phyloP scores from a whole-genome alignment of 1,140 invertebrate genomes.

The Lamellibrachia luymesi region DNA sequence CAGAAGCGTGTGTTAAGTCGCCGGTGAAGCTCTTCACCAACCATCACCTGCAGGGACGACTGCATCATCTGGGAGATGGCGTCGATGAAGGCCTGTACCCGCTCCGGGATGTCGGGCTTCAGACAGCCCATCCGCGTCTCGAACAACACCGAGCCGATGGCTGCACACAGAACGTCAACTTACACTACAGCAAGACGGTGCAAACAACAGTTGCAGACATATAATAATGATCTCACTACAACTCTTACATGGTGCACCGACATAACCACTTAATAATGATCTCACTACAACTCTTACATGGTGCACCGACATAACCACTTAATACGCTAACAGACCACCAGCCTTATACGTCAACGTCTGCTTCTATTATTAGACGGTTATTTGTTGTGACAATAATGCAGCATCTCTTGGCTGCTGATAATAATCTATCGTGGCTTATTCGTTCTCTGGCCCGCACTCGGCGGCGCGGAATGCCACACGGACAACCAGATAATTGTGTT shows the following conservation, averaged over 20 bases:
- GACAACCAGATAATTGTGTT: not conserved
- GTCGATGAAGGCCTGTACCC: slow-evolving; percentile 35
- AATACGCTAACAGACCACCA: not conserved
- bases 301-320: not conserved
- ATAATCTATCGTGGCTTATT: not conserved
- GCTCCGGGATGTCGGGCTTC: slow-evolving; percentile 13
- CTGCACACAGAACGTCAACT: slow-evolving; percentile 1
- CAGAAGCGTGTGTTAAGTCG: slow-evolving; percentile 68
- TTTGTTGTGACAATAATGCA: not conserved
- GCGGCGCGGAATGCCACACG: not conserved
- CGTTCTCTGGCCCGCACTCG: not conserved
- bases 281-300: not conserved
- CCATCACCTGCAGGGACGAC: slow-evolving; percentile 69
- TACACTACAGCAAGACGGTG: not conserved
- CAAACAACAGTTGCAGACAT: too few species aligned
- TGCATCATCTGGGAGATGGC: slow-evolving; percentile 61
- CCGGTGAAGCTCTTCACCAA: slow-evolving; percentile 68
- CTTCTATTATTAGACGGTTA: not conserved
- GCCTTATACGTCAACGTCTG: not conserved
- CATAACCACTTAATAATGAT: not conserved
- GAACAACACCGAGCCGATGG: slow-evolving; percentile 26
- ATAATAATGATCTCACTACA: not conserved
- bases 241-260: not conserved
- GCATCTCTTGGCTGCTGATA: not conserved
- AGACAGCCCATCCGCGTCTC: slow-evolving; percentile 31